phyloP scores from a whole-genome alignment of 2,888 invertebrate genomes.

The Trachelus iudaicus region DNA sequence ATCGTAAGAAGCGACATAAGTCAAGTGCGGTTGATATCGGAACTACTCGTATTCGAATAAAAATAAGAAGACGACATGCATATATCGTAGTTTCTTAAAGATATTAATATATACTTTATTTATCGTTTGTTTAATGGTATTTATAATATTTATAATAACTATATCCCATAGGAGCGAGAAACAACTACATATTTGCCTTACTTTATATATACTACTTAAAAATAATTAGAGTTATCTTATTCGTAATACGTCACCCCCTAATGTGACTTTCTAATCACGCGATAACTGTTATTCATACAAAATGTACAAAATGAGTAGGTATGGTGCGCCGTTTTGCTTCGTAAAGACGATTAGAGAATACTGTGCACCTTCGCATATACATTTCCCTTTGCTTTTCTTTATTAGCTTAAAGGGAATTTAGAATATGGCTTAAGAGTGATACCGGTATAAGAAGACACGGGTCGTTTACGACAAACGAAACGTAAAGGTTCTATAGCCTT shows the following conservation, averaged over 20 bases:
- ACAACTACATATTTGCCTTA: neutral
- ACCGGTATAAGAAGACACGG: neutral
- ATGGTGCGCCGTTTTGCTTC: neutral
- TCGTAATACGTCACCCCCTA: neutral
- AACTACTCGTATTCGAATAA: neutral
- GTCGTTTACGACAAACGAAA: neutral
- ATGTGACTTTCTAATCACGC: neutral
- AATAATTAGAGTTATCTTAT: neutral
- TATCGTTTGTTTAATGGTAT: slow-evolving; percentile 1
- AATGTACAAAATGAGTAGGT: slow-evolving; percentile 4
- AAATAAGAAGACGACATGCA: neutral
- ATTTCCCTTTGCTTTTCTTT: neutral
- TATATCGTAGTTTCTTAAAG: slow-evolving; percentile 2
- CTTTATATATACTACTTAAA: neutral
- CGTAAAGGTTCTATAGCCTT: neutral
- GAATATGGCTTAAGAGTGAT: neutral
- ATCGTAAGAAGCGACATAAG: neutral
- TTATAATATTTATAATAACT: slow-evolving; percentile 3
- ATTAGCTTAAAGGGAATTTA: neutral
- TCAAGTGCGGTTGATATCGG: neutral
- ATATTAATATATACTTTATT: slow-evolving; percentile 5
- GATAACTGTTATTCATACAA: slow-evolving; percentile 1
- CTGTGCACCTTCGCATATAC: neutral
- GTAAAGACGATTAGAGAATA: neutral
- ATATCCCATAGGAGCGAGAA: slow-evolving; percentile 3